phyloP scores from a whole-genome alignment of 2,113 vertebrate species.

The Craseonycteris thonglongyai region DNA sequence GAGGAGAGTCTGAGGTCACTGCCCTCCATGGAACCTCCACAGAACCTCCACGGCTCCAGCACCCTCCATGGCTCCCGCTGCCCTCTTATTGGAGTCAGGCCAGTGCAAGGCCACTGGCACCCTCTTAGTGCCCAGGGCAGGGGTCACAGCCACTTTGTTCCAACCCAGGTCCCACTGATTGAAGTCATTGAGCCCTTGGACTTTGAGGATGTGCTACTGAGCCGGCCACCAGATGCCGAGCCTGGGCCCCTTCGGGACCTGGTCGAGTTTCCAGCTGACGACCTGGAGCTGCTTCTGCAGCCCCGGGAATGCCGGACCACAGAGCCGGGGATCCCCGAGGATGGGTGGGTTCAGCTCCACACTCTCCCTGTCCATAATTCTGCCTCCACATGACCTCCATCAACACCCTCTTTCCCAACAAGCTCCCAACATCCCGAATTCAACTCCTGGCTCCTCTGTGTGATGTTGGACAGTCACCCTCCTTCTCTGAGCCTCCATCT shows the following conservation, averaged over 20 bases:
- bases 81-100: neutral
- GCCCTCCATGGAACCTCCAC: neutral
- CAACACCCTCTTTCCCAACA: neutral
- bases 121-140: neutral
- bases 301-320: conserved; percentile 89
- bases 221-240: conserved; percentile 84
- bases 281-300: conserved; percentile 85
- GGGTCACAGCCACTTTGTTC: neutral
- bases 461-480: neutral
- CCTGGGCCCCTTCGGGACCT: conserved; percentile 85
- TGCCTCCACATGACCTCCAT: too few relatives aligned
- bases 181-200: conserved; percentile 92
- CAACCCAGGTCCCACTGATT: conserved; percentile 85
- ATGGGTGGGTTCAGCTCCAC: conserved; percentile 72
- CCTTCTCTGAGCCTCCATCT: neutral
- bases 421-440: neutral
- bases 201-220: conserved; percentile 89
- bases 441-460: neutral
- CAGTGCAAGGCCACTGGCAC: neutral
- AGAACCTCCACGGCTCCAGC: neutral
- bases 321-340: conserved; percentile 84
- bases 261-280: conserved; percentile 88
- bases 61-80: neutral
- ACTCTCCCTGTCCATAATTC: accelerated
- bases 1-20: neutral